phyloP scores from a whole-genome alignment of 2,888 invertebrate genomes.

The Drosophila suboccidentalis region DNA sequence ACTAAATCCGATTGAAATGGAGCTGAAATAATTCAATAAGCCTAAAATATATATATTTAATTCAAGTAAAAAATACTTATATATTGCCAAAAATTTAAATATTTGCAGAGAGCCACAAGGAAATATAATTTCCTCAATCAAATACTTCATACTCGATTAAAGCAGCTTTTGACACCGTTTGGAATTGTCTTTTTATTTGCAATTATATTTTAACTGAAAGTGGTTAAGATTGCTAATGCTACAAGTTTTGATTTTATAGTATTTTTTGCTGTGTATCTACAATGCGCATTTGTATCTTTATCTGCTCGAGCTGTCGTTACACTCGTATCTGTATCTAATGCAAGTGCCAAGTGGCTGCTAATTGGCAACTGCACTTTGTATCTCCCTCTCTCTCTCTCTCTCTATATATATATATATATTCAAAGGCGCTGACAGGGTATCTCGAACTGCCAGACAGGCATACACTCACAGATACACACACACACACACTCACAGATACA shows the following conservation, averaged over 20 bases:
- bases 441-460: slow-evolving; percentile 23
- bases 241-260: no score
- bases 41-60: not conserved
- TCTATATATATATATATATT: slow-evolving; percentile 33
- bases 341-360: slow-evolving; percentile 72
- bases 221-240: no score
- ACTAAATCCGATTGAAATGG: not conserved
- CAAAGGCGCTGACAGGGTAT: slow-evolving; percentile 27
- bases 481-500: not conserved
- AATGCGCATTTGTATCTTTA: slow-evolving; percentile 3
- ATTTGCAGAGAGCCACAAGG: no score
- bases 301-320: not conserved
- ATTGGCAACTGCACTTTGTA: slow-evolving; percentile 53
- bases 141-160: no score
- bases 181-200: no score
- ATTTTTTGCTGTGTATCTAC: not conserved
- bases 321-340: slow-evolving; percentile 35
- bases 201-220: no score
- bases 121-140: no score
- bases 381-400: slow-evolving; percentile 18
- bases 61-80: not conserved
- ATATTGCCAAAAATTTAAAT: no score
- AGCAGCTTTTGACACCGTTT: no score
- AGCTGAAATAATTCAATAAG: not conserved
- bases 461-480: not conserved